Base-by-base conservation (phyloP, 53 echinoderm and acorn worm species). In the Paracentrotus lividus region DNA sequence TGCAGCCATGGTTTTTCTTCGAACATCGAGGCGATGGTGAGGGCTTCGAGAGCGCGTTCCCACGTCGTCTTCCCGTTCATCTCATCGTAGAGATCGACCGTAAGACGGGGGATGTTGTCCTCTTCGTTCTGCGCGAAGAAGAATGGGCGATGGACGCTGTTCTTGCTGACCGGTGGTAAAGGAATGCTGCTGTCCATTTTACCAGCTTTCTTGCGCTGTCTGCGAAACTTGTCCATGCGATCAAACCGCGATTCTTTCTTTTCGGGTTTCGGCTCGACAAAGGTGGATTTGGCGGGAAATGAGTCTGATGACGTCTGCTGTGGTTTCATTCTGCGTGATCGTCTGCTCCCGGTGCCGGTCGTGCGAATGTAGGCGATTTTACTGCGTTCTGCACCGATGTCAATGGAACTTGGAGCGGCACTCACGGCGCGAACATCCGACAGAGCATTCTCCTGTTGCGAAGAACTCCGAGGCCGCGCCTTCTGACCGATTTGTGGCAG, bases 1-100 rank as follows among this genome's bases (percentile, higher is more conserved):
- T 95, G 95, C 84, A 98, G 69, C 98, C 98, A 98, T 0, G 98
- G 97, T 61, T 97, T 98, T 68, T 98, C 98, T 42, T 96, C 96
- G 65, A 98, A 98, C 9, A 96, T 88, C 26, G 98, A 97, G 2
- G 98, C 96, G 27, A 98, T 95, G 13, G 98, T 97, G 42, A 98
- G 90, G 0, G 98, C 95, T 42, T 97, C 95, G 34, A 98, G 96
- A 27, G 98, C 98, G 24, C 95, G 90, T 34, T 98, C 98, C 96
- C 98, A 97, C 9, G 98, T 97, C 8, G 98, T 97, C 49, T 93
- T 95, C 14, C 97, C 98, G 33, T 93, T 98, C 23, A 96, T 69
- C 36, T 95, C 92, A 51, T 98, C 98, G 77, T 96, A 98, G 21
- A 95, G 77, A 24, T 97, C 95, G 2, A 98, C 77, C 0, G 98